Conservation (phyloP, 2,113 vertebrate species). For the Vidua macroura region DNA sequence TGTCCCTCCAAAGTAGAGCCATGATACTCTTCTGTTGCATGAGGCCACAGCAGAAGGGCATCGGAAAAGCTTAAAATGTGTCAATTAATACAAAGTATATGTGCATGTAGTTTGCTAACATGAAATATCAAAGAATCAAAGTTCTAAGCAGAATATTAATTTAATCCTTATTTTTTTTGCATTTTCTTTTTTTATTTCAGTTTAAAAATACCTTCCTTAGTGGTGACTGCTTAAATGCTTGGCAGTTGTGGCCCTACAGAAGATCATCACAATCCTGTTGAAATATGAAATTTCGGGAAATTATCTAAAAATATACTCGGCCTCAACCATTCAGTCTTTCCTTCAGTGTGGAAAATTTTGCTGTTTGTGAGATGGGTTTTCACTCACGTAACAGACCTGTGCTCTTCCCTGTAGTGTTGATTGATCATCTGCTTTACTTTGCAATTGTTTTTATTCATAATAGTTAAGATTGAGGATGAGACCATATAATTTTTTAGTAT, state of each 20-base stretch:
- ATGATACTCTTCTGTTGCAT: not conserved
- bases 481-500: not conserved
- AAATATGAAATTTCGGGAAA: not conserved
- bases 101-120: accelerated
- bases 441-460: not conserved
- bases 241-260: not conserved
- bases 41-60: not conserved
- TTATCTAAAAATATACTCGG: not conserved
- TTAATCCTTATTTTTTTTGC: not conserved
- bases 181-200: not conserved
- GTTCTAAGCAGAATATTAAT: not conserved
- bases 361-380: not conserved
- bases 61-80: not conserved
- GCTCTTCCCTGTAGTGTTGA: not conserved
- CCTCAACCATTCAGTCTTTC: not conserved
- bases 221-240: not conserved
- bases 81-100: not conserved
- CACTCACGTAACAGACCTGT: not conserved
- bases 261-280: not conserved
- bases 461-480: not conserved
- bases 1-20: not conserved
- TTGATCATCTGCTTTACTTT: not conserved
- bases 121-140: not conserved
- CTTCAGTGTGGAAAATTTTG: not conserved
- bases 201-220: not conserved